Conservation (phyloP, 2,888 invertebrate genomes). For the Cephonodes hylas region DNA sequence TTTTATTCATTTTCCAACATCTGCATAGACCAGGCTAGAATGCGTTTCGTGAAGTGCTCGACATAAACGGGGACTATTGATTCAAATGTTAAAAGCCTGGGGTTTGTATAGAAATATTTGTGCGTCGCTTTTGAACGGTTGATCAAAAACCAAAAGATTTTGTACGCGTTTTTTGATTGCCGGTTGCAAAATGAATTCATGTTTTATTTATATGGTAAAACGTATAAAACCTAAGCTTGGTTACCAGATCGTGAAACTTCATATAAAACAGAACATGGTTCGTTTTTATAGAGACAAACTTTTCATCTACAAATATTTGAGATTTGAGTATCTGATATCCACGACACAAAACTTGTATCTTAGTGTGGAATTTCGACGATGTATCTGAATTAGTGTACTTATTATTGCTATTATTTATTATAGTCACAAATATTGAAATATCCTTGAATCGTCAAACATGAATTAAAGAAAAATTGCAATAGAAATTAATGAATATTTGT, state of each 20-base stretch:
- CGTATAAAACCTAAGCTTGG: no score
- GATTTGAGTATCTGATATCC: no score
- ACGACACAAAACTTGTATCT: no score
- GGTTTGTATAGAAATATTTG: not conserved
- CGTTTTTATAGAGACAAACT: no score
- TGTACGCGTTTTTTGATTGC: not conserved
- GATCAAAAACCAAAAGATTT: not conserved
- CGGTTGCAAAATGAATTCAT: not conserved
- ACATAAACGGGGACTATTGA: slow-evolving; percentile 9
- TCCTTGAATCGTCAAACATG: not conserved
- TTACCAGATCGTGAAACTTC: no score
- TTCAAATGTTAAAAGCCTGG: slow-evolving; percentile 2
- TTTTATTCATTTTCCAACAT: slow-evolving; percentile 33
- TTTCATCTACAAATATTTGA: no score
- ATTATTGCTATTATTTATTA: no score
- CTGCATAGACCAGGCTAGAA: slow-evolving; percentile 12
- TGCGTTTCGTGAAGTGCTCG: slow-evolving; percentile 15
- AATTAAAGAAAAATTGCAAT: not conserved
- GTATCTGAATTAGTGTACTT: no score
- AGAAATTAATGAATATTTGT: slow-evolving; percentile 26
- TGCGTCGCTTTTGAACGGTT: not conserved
- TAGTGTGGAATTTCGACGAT: no score
- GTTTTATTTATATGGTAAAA: not conserved
- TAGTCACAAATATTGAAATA: not conserved
- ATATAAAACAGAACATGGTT: no score